Conservation (phyloP, 2,888 invertebrate genomes). For the Leucophenga montana region DNA sequence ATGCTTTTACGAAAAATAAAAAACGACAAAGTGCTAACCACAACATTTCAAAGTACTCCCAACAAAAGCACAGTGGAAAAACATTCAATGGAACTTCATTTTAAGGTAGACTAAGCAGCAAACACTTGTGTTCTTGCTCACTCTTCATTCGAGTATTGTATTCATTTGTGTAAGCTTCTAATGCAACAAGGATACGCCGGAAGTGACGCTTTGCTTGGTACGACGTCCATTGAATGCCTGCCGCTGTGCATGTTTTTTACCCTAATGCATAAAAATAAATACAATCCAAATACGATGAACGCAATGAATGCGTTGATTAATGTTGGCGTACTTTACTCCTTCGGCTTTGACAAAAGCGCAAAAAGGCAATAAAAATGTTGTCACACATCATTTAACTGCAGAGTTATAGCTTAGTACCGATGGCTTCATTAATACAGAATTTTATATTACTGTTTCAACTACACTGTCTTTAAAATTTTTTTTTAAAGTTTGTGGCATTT, state of each 20-base stretch:
- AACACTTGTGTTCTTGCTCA: constrained; percentile 41
- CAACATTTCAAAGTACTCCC: neutral
- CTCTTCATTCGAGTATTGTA: neutral
- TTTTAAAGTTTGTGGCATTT: constrained; percentile 44
- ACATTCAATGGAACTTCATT: constrained; percentile 57
- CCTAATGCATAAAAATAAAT: constrained; percentile 59
- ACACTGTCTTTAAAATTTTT: constrained; percentile 26
- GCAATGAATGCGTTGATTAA: constrained; percentile 58
- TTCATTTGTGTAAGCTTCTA: neutral
- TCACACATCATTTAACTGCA: constrained; percentile 61
- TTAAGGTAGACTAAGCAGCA: constrained; percentile 61
- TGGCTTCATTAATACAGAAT: constrained; percentile 11
- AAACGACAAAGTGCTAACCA: constrained; percentile 60
- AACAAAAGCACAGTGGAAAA: constrained; percentile 49
- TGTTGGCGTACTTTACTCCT: constrained; percentile 62
- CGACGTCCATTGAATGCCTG: constrained; percentile 52
- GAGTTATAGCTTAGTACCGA: constrained; percentile 28
- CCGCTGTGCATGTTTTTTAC: constrained; percentile 47
- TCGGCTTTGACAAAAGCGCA: constrained; percentile 26
- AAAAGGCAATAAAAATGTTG: constrained; percentile 57
- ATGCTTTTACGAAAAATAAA: constrained; percentile 40
- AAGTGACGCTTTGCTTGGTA: constrained; percentile 60
- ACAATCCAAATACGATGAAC: constrained; percentile 44
- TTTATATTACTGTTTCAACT: neutral
- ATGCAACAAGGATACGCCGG: constrained; percentile 54